Conservation (phyloP, 2,797 vertebrate species). For the Vireo griseus region DNA sequence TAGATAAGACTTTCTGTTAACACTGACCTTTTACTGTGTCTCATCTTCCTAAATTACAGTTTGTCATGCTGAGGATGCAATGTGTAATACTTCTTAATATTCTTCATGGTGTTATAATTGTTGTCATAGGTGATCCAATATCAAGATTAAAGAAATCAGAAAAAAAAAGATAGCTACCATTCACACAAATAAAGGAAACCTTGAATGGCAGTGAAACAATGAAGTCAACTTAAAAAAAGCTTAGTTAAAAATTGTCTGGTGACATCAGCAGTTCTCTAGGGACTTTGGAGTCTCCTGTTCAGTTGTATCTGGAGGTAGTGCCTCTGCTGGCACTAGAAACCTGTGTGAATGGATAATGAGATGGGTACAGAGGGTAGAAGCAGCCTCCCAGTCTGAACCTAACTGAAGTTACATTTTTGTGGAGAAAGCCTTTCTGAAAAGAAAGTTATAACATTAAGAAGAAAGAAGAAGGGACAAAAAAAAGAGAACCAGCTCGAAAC, state of each 20-base stretch:
- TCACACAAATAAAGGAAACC: not conserved
- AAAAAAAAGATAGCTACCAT: not conserved
- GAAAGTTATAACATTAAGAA: not conserved
- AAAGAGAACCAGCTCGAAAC: not conserved
- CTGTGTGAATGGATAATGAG: not conserved
- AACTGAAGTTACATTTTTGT: not conserved
- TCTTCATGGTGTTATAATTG: not conserved
- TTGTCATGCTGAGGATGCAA: not conserved
- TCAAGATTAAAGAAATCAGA: not conserved
- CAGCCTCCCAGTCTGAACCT: not conserved
- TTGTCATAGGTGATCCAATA: not conserved
- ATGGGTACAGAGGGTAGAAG: not conserved
- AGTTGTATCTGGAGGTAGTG: not conserved
- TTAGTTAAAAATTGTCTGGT: not conserved
- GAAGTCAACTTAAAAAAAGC: not conserved
- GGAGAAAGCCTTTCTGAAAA: not conserved
- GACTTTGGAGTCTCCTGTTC: not conserved
- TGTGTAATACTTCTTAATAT: not conserved
- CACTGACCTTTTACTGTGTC: accelerated
- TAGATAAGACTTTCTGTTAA: not conserved
- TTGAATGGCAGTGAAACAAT: not conserved
- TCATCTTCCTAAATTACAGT: not conserved
- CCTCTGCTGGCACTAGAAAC: not conserved
- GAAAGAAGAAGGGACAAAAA: not conserved
- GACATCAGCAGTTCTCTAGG: not conserved